These are phyloP conservation scores for Podarcis raffonei DNA, from an alignment of 2,113 vertebrate genomes.

Conservation along the genomic window DNA sequence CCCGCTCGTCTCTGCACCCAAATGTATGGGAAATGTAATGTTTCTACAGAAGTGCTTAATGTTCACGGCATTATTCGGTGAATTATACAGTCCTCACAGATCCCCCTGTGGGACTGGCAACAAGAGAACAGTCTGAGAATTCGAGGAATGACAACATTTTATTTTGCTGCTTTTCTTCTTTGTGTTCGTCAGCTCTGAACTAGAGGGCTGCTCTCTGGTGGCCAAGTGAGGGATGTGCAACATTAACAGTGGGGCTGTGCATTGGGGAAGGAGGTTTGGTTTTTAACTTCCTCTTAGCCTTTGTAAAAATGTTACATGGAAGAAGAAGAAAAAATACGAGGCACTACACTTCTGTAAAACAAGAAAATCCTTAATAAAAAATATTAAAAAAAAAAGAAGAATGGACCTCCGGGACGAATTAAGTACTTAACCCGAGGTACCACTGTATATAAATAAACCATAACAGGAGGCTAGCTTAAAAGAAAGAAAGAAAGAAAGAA, in stretches of 20 bases:
- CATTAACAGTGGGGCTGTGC: not conserved
- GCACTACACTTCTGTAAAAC: too few species aligned
- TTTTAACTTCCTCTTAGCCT: not conserved
- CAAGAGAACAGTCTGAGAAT: constrained; percentile 16
- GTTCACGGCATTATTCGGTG: not conserved
- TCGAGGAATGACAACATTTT: constrained; percentile 21
- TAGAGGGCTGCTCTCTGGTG: constrained; percentile 22
- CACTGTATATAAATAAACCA: too few species aligned
- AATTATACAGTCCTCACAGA: not conserved
- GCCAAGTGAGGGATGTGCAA: not conserved
- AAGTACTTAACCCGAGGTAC: too few species aligned
- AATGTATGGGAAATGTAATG: not conserved
- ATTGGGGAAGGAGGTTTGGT: not conserved
- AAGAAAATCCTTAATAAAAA: too few species aligned
- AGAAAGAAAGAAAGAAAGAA: too few species aligned
- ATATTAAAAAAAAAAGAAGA: too few species aligned
- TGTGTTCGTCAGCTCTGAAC: not conserved
- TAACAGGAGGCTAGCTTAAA: too few species aligned
- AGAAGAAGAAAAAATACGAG: too few species aligned
- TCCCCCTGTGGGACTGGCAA: not conserved
- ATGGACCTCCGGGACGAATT: too few species aligned
- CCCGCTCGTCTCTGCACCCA: not conserved
- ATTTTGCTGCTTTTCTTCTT: constrained; percentile 8
- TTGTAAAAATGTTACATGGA: too few species aligned
- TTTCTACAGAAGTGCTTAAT: not conserved